Evolutionary conservation across 1,140 invertebrate species (phyloP).

Genomic region (Neoseiulus cucumeris): DNA sequence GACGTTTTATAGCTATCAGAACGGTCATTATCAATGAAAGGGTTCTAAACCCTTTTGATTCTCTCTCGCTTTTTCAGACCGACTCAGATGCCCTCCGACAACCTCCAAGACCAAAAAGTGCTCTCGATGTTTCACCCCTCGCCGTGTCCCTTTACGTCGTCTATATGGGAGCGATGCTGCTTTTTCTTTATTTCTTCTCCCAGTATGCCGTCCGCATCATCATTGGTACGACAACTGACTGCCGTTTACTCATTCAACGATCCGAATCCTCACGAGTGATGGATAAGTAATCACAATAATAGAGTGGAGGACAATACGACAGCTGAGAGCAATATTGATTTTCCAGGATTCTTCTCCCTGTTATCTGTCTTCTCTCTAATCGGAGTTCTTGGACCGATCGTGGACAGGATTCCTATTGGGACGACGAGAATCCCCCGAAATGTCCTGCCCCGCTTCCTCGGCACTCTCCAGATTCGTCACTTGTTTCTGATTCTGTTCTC

Average conservation of each 20-base stretch:
- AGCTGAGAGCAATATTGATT: too few relatives aligned
- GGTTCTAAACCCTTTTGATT: neutral
- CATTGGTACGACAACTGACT: constrained; percentile 32
- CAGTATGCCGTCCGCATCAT: constrained; percentile 34
- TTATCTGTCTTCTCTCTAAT: neutral
- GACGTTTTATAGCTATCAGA: neutral
- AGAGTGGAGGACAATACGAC: too few relatives aligned
- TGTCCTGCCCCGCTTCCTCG: constrained; percentile 22
- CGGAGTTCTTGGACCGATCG: neutral
- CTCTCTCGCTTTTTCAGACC: constrained; percentile 9
- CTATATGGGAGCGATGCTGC: constrained; percentile 29
- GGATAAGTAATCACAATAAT: too few relatives aligned
- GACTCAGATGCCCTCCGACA: constrained; percentile 11
- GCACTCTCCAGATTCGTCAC: constrained; percentile 23
- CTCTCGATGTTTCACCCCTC: constrained; percentile 23
- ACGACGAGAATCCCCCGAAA: neutral
- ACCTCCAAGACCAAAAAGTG: constrained; percentile 19
- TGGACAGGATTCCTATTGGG: neutral
- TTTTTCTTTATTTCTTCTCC: constrained; percentile 35
- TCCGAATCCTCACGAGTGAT: too few relatives aligned
- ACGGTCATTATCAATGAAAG: constrained; percentile 12
- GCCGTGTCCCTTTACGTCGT: constrained; percentile 27
- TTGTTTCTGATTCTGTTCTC: constrained; percentile 25
- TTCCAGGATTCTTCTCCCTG: constrained; percentile 20
- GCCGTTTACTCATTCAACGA: constrained; percentile 22